These are phyloP conservation scores for Anagyrus pseudococci DNA, from an alignment of 2,888 invertebrate genomes.

Conservation along the genomic window DNA sequence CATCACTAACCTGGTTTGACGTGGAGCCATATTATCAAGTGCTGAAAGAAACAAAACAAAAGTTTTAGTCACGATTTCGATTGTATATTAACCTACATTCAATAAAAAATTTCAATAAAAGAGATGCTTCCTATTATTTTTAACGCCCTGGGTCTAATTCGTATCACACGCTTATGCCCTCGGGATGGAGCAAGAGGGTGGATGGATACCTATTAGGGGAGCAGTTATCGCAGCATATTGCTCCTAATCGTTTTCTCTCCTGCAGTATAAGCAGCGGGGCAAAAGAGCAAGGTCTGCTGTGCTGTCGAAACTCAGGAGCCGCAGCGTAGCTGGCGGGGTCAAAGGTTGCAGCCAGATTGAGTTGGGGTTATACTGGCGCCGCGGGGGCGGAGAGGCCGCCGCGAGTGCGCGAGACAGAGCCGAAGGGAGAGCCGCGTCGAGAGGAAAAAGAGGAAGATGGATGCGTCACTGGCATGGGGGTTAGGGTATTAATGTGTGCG, in stretches of 20 bases:
- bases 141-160: conserved; percentile 52
- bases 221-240: conserved; percentile 61
- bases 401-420: conserved; percentile 20
- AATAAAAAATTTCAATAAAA: no score
- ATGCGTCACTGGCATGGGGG: no score
- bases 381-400: neutral
- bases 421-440: neutral
- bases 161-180: conserved; percentile 56
- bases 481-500: no score
- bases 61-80: no score
- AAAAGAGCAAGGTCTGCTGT: neutral
- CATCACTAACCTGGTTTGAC: no score
- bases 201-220: conserved; percentile 56
- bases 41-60: no score
- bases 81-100: no score
- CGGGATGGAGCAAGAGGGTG: conserved; percentile 37
- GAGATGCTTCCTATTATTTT: no score
- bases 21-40: no score
- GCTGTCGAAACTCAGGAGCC: no score
- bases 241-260: conserved; percentile 57
- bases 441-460: conserved; percentile 26
- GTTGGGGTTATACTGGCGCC: neutral
- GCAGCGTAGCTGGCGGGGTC: no score
- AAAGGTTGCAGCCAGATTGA: neutral
- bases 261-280: conserved; percentile 35